Evolutionary conservation across 2,888 invertebrate species (phyloP).

Genomic region (Aromia moschata): DNA sequence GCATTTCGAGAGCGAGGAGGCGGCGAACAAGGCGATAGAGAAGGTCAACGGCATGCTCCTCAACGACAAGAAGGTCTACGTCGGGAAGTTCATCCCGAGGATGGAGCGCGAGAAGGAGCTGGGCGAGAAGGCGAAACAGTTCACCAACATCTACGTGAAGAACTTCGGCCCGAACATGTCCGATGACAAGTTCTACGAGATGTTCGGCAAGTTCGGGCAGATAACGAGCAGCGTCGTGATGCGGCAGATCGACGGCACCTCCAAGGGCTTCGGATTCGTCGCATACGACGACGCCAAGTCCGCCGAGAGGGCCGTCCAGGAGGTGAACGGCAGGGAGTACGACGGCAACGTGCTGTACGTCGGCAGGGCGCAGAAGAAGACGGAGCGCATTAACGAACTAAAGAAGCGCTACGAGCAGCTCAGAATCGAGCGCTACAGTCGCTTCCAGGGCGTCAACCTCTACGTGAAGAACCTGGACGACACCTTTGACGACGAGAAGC

Average conservation of each 20-base stretch:
- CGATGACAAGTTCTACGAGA: conserved; percentile 86
- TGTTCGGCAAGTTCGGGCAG: conserved; percentile 91
- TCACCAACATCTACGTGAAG: conserved; percentile 98
- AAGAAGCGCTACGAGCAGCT: conserved; percentile 95
- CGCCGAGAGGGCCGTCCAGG: conserved; percentile 91
- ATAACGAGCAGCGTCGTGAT: conserved; percentile 93
- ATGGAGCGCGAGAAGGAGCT: conserved; percentile 96
- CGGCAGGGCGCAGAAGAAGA: conserved; percentile 98
- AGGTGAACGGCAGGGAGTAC: conserved; percentile 88
- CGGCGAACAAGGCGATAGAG: conserved; percentile 95
- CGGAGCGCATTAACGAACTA: conserved; percentile 94
- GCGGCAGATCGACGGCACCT: conserved; percentile 88
- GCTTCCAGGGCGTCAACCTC: conserved; percentile 73
- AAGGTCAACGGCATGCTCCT: conserved; percentile 99
- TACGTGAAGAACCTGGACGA: conserved; percentile 80
- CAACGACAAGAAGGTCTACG: conserved; percentile 97
- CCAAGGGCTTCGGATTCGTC: conserved; percentile 99
- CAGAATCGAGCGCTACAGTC: conserved; percentile 88
- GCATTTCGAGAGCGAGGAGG: conserved; percentile 98
- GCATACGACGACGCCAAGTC: conserved; percentile 96
- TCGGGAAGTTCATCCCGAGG: conserved; percentile 97
- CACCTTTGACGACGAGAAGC: conserved; percentile 72
- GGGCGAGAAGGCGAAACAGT: conserved; percentile 93
- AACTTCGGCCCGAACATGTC: conserved; percentile 94
- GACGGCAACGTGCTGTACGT: conserved; percentile 85